Evolutionary conservation across 1,140 invertebrate genomes (phyloP).

Genomic region (Lordiphosa mommai): DNA sequence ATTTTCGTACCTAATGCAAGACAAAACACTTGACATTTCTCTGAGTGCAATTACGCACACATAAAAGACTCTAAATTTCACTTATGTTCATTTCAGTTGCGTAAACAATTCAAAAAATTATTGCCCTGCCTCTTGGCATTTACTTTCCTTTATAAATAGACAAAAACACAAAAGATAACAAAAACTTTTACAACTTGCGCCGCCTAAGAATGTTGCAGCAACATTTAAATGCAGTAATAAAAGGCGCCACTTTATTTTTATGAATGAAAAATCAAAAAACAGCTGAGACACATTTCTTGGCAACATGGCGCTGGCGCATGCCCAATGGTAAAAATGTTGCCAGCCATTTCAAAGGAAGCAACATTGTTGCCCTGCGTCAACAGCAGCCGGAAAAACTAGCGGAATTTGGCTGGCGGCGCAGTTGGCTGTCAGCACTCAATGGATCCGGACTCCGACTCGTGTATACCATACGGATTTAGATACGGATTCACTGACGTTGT

Average conservation of each 20-base stretch:
- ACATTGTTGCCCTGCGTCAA: conserved; percentile 12
- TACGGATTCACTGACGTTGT: no score
- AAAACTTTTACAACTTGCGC: neutral
- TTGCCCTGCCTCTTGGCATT: conserved; percentile 1
- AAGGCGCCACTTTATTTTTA: conserved; percentile 33
- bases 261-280: conserved; percentile 37
- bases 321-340: conserved; percentile 9
- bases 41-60: neutral
- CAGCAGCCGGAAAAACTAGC: conserved; percentile 35
- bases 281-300: conserved; percentile 24
- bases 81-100: neutral
- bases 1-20: no score
- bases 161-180: neutral
- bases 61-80: neutral
- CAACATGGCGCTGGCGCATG: conserved; percentile 39
- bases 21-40: neutral
- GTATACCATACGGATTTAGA: no score
- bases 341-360: conserved; percentile 4
- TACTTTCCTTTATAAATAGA: conserved; percentile 7
- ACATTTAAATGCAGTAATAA: conserved; percentile 6
- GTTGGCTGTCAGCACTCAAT: conserved; percentile 47
- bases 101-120: neutral
- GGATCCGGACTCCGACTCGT: conserved; percentile 5
- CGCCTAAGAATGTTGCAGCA: conserved; percentile 33
- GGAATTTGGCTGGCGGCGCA: conserved; percentile 34